Conservation (phyloP, 2,797 vertebrate species). For the Galaxias olidus region DNA sequence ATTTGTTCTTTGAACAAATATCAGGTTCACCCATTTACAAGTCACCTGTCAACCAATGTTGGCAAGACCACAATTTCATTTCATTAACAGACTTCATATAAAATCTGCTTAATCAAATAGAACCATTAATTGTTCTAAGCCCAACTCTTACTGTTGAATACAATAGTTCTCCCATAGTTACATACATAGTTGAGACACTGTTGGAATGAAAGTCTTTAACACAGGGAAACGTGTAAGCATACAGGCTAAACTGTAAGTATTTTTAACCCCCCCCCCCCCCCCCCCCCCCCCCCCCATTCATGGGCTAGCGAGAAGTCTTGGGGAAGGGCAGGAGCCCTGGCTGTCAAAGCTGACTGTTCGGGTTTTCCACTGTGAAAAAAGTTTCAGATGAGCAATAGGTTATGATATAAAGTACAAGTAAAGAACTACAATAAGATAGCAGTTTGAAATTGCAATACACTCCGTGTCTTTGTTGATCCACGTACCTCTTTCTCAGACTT, state of each 20-base stretch:
- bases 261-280: constrained; percentile 1
- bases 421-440: background rate
- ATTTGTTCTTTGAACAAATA: no score
- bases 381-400: background rate
- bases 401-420: background rate
- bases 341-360: constrained; percentile 85
- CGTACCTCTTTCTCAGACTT: constrained; percentile 85
- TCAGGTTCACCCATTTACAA: no score
- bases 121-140: no score
- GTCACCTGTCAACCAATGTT: no score
- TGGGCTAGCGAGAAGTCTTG: constrained; percentile 78
- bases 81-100: no score
- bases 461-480: background rate
- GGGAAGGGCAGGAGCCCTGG: constrained; percentile 83
- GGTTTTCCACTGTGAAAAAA: constrained; percentile 77
- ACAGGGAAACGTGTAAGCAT: background rate
- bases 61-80: no score
- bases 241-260: constrained; percentile 15
- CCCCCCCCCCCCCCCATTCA: constrained; percentile 65
- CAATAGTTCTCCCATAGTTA: constrained; percentile 4
- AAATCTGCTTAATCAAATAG: no score
- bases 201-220: constrained; percentile 16
- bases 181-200: background rate
- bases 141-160: background rate
- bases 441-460: background rate